Base-by-base conservation (phyloP, 2,797 vertebrate genomes). In the Distichodus sexfasciatus region DNA sequence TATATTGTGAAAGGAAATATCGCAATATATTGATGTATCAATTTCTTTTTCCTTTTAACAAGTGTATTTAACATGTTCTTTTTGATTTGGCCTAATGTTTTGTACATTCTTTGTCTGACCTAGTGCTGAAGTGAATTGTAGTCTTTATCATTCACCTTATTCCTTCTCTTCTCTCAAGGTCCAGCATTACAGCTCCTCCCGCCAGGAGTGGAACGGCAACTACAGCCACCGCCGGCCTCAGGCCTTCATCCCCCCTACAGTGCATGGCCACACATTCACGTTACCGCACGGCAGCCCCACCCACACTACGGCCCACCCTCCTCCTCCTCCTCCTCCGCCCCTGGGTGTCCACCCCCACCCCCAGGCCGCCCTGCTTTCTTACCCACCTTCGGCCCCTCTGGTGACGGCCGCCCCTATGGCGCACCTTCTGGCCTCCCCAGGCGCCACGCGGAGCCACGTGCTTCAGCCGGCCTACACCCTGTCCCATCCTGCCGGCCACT, bases 131-230 rank as follows among this genome's bases (percentile, higher is more conserved):
- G 15, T 47, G n/a, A 31, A 8, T 44, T 0, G 35, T 1, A 12
- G 8, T 21, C 6, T 1, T 58, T 15, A n/a, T 14, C 41, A 14
- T 24, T 24, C 0, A 43, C 29, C 29, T 19, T 54, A 15, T 61
- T 23, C 41, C 41, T 6, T 10, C 38, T 41, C 38, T 29, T 66
- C 44, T 59, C 41, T 14, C 15, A 15, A 98, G 96, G 93, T 98
- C 80, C 97, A 96, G 79, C 96, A 92, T 88, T 96, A 93, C 50
- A 85, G 90, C 77, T 93, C 94, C 58, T 93, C 91, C 82, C 94
- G 86, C 79, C 94, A 94, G 81, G 96, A 98, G 78, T 98, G 97
- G 96, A 98, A 97, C 6, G 93, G 96, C 68, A 99, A 97, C 88
- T 97, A 93, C 0, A 80, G 90, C 69, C 94, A 89, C 62, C 90